Evolutionary conservation across 2,888 invertebrate genomes (phyloP).

Genomic region (Tachina lurida): DNA sequence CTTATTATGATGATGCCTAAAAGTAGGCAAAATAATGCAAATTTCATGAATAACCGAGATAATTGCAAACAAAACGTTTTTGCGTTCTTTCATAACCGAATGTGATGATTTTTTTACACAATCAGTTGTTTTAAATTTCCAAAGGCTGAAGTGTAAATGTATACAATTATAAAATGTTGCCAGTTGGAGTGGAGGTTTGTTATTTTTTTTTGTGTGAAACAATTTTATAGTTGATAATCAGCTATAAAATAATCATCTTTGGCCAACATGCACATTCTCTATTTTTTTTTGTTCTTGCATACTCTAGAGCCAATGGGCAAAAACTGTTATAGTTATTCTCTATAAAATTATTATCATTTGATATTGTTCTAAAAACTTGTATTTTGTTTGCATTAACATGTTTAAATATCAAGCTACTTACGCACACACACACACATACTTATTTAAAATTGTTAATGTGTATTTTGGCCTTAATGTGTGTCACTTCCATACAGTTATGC

Average conservation of each 20-base stretch:
- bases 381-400: constrained; percentile 20
- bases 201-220: background rate
- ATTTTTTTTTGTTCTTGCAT: background rate
- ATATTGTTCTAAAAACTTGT: constrained; percentile 12
- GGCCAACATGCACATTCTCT: background rate
- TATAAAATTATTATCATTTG: constrained; percentile 35
- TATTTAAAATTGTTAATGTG: background rate
- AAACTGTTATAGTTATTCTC: constrained; percentile 11
- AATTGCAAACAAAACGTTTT: constrained; percentile 10
- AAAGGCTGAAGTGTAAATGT: constrained; percentile 6
- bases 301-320: constrained; percentile 19
- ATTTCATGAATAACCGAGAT: background rate
- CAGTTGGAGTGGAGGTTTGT: background rate
- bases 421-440: background rate
- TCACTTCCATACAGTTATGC: constrained; percentile 36
- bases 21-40: constrained; percentile 26
- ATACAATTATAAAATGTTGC: background rate
- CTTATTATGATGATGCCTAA: constrained; percentile 22
- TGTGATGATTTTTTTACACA: background rate
- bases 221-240: constrained; percentile 40
- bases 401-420: constrained; percentile 1
- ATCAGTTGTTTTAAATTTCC: background rate
- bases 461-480: constrained; percentile 44
- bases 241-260: constrained; percentile 32
- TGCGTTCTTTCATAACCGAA: background rate